phyloP scores from a whole-genome alignment of 2,797 vertebrate species.

The Gymnothorax javanicus region DNA sequence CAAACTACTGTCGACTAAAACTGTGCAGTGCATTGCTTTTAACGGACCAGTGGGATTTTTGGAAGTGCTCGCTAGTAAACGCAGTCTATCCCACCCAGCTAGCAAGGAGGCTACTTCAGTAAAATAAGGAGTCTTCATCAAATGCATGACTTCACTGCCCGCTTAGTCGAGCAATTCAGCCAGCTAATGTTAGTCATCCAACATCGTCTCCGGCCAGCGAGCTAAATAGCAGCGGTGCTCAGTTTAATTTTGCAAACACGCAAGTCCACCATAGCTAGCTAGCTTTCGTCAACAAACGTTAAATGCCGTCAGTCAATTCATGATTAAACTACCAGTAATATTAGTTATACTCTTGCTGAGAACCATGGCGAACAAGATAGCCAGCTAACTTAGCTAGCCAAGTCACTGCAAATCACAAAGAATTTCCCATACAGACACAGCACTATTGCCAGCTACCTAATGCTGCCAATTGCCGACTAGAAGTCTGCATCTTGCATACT shows the following conservation, averaged over 20 bases:
- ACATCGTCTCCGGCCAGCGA: background rate
- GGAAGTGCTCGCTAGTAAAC: no score
- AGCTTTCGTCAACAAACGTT: background rate
- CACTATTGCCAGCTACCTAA: background rate
- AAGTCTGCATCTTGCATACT: background rate
- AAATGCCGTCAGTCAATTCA: background rate
- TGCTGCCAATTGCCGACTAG: background rate
- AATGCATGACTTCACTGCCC: no score
- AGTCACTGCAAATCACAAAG: slow-evolving; percentile 23
- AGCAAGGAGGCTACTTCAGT: no score
- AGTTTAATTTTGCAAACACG: background rate
- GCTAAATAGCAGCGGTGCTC: background rate
- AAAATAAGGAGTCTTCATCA: no score
- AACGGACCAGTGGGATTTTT: no score
- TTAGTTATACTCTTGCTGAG: background rate
- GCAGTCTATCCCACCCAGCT: no score
- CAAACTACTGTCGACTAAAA: no score
- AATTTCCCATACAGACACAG: slow-evolving; percentile 24
- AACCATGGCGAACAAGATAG: background rate
- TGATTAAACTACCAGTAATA: background rate
- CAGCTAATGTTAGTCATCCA: background rate
- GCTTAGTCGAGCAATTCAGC: no score
- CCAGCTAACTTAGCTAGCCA: slow-evolving; percentile 4
- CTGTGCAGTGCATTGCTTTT: no score
- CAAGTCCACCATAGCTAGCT: background rate